Percentiles rank a stretch among this genome's conserved stretches.
Evolutionary conservation across 2,888 invertebrate species (phyloP).

Genomic region (Cheilosia vulpina): DNA sequence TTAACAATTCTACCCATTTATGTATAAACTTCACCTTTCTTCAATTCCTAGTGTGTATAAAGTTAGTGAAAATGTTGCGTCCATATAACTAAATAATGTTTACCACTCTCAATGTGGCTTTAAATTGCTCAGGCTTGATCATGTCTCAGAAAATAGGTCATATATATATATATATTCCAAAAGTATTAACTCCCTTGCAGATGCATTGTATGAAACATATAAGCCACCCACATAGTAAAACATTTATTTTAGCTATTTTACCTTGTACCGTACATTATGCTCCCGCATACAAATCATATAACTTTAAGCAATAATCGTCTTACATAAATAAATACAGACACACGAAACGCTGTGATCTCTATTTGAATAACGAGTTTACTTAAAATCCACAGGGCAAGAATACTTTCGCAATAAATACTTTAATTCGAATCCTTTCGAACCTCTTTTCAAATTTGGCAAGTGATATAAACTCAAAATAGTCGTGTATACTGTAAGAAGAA

Average conservation of each 20-base stretch:
- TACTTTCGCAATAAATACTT: constrained; percentile 49
- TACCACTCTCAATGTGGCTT: constrained; percentile 25
- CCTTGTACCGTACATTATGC: constrained; percentile 5
- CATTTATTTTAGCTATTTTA: not conserved
- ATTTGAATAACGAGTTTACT: constrained; percentile 29
- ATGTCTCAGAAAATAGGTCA: constrained; percentile 40
- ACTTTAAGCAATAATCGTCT: constrained; percentile 20
- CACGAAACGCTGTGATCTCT: constrained; percentile 36
- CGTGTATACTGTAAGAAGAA: constrained; percentile 48
- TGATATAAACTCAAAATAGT: constrained; percentile 61
- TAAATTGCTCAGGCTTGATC: constrained; percentile 52
- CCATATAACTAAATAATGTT: constrained; percentile 2
- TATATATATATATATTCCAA: constrained; percentile 8
- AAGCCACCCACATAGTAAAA: constrained; percentile 5
- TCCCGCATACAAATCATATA: constrained; percentile 24
- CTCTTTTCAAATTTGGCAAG: constrained; percentile 28
- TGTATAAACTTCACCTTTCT: not conserved
- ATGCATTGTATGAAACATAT: constrained; percentile 13
- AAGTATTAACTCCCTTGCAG: constrained; percentile 39
- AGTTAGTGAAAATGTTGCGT: constrained; percentile 19
- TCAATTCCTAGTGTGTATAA: constrained; percentile 2
- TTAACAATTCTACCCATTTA: not conserved
- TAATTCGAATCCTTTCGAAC: constrained; percentile 47
- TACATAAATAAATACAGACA: constrained; percentile 9
- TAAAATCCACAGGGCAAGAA: constrained; percentile 25